Conservation (phyloP, 2,888 invertebrate genomes). For the Ophonus ardosiacus region DNA sequence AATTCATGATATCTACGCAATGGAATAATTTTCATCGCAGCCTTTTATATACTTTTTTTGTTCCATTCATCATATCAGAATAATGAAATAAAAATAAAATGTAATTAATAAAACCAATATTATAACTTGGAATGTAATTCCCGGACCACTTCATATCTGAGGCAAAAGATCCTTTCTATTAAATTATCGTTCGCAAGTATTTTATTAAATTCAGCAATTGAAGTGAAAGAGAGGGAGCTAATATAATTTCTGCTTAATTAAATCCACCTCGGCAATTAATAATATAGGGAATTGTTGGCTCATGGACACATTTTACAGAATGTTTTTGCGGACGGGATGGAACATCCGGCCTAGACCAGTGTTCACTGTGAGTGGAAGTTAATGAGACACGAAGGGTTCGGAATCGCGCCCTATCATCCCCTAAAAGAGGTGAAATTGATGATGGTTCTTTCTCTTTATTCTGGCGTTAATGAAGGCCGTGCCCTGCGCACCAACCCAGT, state of each 20-base stretch:
- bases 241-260: slow-evolving; percentile 58
- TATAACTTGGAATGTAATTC: not conserved
- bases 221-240: slow-evolving; percentile 15
- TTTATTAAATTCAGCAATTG: slow-evolving; percentile 27
- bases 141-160: not conserved
- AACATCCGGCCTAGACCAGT: not conserved
- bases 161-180: not conserved
- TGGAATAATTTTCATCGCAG: no score
- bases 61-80: not conserved
- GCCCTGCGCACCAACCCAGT: not conserved
- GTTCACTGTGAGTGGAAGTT: slow-evolving; percentile 10
- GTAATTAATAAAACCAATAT: not conserved
- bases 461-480: slow-evolving; percentile 57
- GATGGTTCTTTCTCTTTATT: slow-evolving; percentile 62
- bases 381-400: slow-evolving; percentile 51
- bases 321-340: slow-evolving; percentile 2
- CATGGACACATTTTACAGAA: slow-evolving; percentile 36
- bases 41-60: no score
- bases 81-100: not conserved
- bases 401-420: slow-evolving; percentile 39
- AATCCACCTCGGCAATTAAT: slow-evolving; percentile 54
- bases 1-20: no score
- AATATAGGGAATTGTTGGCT: slow-evolving; percentile 27
- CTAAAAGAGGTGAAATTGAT: slow-evolving; percentile 56
- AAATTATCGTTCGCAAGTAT: slow-evolving; percentile 26